Conservation (phyloP, 2,888 invertebrate species). For the Microplitis manilae region DNA sequence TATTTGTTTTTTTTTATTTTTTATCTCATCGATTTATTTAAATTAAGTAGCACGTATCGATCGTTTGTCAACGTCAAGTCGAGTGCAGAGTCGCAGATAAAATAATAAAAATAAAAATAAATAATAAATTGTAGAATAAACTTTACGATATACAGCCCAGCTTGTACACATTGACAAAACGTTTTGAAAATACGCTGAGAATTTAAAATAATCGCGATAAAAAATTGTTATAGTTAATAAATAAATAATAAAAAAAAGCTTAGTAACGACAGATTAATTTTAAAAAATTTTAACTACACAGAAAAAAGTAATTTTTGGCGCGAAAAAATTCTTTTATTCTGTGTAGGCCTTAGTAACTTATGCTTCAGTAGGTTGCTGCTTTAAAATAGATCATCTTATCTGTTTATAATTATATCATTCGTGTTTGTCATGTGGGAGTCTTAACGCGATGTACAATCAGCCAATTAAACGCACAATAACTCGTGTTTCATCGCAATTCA, state of each 20-base stretch:
- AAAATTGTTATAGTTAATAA: neutral
- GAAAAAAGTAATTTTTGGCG: too few relatives aligned
- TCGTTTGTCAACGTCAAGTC: slow-evolving; percentile 44
- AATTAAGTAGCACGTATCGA: slow-evolving; percentile 62
- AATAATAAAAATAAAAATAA: slow-evolving; percentile 29
- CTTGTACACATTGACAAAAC: slow-evolving; percentile 41
- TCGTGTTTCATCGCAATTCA: slow-evolving; percentile 14
- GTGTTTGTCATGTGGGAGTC: slow-evolving; percentile 54
- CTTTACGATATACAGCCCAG: slow-evolving; percentile 66
- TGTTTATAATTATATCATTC: slow-evolving; percentile 44
- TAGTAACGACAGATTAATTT: slow-evolving; percentile 40
- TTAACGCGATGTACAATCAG: slow-evolving; percentile 47
- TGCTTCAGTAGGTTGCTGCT: slow-evolving; percentile 66
- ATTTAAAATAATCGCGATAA: slow-evolving; percentile 1
- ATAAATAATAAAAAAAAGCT: slow-evolving; percentile 4
- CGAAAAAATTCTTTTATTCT: slow-evolving; percentile 6
- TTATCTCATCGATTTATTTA: slow-evolving; percentile 41
- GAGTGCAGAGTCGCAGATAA: slow-evolving; percentile 10
- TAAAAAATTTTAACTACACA: slow-evolving; percentile 7
- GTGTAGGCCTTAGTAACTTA: slow-evolving; percentile 55
- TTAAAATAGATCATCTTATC: slow-evolving; percentile 48
- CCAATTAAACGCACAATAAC: slow-evolving; percentile 5
- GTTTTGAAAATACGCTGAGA: slow-evolving; percentile 21
- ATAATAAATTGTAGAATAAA: slow-evolving; percentile 26
- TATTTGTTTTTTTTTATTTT: slow-evolving; percentile 42